phyloP scores from a whole-genome alignment of 1,140 invertebrate species.

The Dendroctonus ponderosae region DNA sequence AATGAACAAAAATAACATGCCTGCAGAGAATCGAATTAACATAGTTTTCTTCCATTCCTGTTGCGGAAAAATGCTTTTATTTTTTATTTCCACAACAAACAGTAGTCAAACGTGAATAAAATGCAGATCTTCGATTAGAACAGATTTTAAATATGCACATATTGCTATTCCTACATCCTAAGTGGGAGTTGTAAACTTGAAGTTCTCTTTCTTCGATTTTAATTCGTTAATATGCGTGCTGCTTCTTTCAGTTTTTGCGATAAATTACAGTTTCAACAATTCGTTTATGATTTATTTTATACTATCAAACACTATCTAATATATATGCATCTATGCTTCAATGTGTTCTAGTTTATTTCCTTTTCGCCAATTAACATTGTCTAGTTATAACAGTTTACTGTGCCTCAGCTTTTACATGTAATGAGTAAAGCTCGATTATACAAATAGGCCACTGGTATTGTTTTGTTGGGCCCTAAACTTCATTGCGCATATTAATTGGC shows the following conservation, averaged over 20 bases:
- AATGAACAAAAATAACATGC: background rate
- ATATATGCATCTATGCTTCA: background rate
- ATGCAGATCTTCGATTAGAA: no score
- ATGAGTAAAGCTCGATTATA: background rate
- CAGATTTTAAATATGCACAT: no score
- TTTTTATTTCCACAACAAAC: background rate
- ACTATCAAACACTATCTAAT: background rate
- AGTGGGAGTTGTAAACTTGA: no score
- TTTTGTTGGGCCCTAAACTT: background rate
- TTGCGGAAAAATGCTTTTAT: background rate
- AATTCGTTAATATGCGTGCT: no score
- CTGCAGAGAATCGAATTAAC: background rate
- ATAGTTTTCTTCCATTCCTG: background rate
- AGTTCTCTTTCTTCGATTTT: no score
- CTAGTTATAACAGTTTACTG: background rate
- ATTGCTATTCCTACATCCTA: no score
- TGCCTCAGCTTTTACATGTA: background rate
- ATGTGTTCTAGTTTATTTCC: background rate
- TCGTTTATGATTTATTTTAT: background rate
- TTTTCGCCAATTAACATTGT: background rate
- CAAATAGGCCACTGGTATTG: background rate
- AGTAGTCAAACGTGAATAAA: background rate
- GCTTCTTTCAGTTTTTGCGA: no score
- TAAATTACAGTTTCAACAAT: no score
- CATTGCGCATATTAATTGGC: constrained; percentile 1